phyloP scores from a whole-genome alignment of 2,888 invertebrate genomes.

The Cistogaster globosa region DNA sequence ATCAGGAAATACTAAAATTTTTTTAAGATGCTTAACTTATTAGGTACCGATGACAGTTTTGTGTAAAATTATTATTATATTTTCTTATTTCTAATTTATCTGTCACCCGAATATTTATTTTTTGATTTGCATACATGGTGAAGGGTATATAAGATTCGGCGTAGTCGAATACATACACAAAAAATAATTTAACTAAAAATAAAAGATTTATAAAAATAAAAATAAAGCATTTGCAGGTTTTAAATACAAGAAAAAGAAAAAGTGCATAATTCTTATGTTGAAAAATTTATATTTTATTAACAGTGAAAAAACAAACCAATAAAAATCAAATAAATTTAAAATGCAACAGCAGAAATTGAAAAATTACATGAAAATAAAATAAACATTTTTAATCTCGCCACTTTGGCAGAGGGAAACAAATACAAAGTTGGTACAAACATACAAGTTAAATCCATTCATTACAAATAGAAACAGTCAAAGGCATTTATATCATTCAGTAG shows the following conservation, averaged over 20 bases:
- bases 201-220: conserved; percentile 21
- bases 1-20: no score
- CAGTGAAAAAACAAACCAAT: conserved; percentile 16
- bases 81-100: no score
- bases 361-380: conserved; percentile 56
- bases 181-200: background rate
- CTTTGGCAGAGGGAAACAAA: conserved; percentile 24
- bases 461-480: conserved; percentile 66
- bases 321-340: conserved; percentile 59
- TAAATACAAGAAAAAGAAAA: background rate
- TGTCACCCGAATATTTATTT: no score
- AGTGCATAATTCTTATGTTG: background rate
- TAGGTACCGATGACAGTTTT: no score
- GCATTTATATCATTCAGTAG: conserved; percentile 34
- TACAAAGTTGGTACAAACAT: conserved; percentile 5
- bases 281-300: conserved; percentile 14
- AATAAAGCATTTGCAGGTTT: conserved; percentile 11
- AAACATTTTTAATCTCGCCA: conserved; percentile 48
- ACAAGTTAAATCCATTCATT: conserved; percentile 53
- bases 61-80: no score
- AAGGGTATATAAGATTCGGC: no score
- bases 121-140: no score
- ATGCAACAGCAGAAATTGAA: conserved; percentile 51
- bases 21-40: no score
- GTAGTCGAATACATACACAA: no score